Conservation (phyloP, 2,797 vertebrate species). For the Parauchenoglanis punctatus region DNA sequence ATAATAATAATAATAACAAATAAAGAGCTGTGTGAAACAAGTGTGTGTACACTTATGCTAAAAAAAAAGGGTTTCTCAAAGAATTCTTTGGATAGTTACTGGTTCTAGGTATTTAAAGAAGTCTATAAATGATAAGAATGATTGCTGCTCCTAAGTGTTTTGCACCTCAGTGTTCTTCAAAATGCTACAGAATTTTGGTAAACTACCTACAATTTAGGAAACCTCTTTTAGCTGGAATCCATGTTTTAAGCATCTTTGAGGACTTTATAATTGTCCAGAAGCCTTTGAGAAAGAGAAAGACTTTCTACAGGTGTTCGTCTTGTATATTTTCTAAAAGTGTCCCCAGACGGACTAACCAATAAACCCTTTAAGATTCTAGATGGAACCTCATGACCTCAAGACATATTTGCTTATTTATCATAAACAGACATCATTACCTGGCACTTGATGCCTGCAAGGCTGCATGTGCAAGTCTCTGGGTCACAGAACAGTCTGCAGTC, state of each 20-base stretch:
- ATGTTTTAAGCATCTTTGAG: not conserved
- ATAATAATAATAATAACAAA: not conserved
- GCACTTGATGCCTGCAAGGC: constrained; percentile 97
- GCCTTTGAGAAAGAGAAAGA: not conserved
- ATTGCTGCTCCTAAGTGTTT: not conserved
- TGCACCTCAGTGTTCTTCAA: not conserved
- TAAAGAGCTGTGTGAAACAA: not conserved
- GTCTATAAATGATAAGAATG: not conserved
- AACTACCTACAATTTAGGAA: not conserved
- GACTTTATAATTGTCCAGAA: not conserved
- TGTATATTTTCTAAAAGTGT: not conserved
- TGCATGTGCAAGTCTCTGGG: constrained; percentile 97
- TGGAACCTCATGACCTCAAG: not conserved
- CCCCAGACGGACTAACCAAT: not conserved
- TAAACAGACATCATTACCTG: constrained; percentile 80
- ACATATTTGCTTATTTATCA: constrained; percentile 4
- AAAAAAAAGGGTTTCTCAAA: not conserved
- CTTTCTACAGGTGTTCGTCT: not conserved
- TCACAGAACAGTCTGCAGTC: constrained; percentile 97
- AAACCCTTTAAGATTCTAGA: not conserved
- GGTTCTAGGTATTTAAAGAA: not conserved
- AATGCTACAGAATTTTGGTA: not conserved
- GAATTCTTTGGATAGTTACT: not conserved
- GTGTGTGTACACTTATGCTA: not conserved
- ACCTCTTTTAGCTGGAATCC: not conserved